Conservation (phyloP, 1,140 invertebrate species). For the Aphaenogaster ashmeadi region DNA sequence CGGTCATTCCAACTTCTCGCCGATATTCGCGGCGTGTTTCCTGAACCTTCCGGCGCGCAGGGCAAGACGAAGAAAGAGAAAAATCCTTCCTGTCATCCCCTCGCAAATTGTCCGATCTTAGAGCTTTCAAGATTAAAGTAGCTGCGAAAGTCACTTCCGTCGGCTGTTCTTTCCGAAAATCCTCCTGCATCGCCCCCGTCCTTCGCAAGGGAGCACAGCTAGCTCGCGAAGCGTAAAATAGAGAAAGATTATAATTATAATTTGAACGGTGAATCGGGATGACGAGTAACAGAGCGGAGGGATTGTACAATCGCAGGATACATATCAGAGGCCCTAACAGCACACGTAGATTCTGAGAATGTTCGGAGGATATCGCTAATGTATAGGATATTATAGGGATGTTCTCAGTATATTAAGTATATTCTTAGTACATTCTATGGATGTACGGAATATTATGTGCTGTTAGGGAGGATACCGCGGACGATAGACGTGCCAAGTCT, state of each 20-base stretch:
- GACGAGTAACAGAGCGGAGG: not conserved
- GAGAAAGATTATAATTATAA: not conserved
- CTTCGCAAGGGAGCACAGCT: not conserved
- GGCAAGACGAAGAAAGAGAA: not conserved
- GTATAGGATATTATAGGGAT: too few relatives aligned
- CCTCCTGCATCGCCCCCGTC: not conserved
- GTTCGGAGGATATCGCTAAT: too few relatives aligned
- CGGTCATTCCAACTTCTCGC: not conserved
- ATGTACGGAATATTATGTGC: too few relatives aligned
- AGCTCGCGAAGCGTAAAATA: not conserved
- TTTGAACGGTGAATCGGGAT: not conserved
- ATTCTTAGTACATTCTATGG: too few relatives aligned
- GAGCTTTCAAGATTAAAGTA: conserved; percentile 37
- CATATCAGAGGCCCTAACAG: conserved; percentile 31
- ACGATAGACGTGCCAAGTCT: conserved; percentile 18
- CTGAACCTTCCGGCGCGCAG: conserved; percentile 10
- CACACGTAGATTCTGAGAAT: too few relatives aligned
- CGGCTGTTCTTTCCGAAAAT: not conserved
- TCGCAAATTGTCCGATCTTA: conserved; percentile 19
- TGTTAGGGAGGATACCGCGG: not conserved
- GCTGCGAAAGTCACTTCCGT: conserved; percentile 24
- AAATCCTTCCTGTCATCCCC: not conserved
- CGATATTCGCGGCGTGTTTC: not conserved
- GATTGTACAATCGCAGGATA: conserved; percentile 14
- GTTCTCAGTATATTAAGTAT: too few relatives aligned